Evolutionary conservation across 2,113 vertebrate species (phyloP).

Genomic region (Notarius quadriscutis): DNA sequence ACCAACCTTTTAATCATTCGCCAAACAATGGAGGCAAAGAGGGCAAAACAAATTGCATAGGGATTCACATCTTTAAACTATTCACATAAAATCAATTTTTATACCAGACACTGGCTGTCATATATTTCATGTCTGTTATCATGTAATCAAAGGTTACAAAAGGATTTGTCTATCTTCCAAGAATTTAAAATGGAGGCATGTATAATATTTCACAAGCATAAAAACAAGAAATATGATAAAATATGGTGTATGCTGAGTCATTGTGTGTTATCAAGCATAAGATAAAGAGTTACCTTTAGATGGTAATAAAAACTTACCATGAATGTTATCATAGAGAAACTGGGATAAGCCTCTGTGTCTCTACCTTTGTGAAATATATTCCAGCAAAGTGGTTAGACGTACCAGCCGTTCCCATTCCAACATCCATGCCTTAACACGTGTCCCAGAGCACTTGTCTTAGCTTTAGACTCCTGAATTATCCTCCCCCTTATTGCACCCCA

Average conservation of each 20-base stretch:
- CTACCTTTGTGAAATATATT: too few relatives aligned
- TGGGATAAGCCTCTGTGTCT: neutral
- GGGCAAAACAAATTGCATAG: neutral
- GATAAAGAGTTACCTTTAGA: conserved; percentile 32
- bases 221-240: neutral
- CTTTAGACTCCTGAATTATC: too few relatives aligned
- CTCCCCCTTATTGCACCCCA: neutral
- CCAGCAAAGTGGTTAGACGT: neutral
- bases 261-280: conserved; percentile 2
- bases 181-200: neutral
- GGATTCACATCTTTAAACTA: neutral
- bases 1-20: conserved; percentile 23
- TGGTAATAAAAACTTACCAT: conserved; percentile 16
- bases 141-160: neutral
- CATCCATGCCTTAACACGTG: too few relatives aligned
- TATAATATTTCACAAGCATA: neutral
- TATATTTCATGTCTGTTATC: neutral
- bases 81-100: neutral
- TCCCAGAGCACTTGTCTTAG: neutral
- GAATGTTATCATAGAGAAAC: conserved; percentile 16
- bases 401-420: neutral
- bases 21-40: neutral
- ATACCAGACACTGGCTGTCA: neutral
- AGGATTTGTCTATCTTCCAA: neutral
- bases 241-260: neutral